Evolutionary conservation across 2,797 vertebrate genomes (phyloP).

Genomic region (Bovichtus diacanthus): DNA sequence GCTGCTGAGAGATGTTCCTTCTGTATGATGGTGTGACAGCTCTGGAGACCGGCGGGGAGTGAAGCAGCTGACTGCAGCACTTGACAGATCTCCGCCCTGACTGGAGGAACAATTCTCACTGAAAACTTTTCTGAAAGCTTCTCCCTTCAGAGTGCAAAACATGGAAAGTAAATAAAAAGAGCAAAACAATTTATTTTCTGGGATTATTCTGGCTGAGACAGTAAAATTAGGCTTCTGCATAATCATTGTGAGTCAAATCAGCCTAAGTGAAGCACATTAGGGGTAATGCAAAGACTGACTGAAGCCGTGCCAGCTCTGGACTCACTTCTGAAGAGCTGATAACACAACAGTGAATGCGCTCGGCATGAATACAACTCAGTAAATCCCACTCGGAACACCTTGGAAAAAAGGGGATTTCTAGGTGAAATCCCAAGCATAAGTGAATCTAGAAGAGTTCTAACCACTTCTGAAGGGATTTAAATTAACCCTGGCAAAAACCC

Average conservation of each 20-base stretch:
- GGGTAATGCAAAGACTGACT: slow-evolving; percentile 30
- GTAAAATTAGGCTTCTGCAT: slow-evolving; percentile 39
- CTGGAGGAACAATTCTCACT: slow-evolving; percentile 1
- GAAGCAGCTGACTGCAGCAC: slow-evolving; percentile 50
- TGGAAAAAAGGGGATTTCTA: neutral
- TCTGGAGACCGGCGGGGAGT: neutral
- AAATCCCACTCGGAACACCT: slow-evolving; percentile 25
- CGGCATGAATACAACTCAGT: slow-evolving; percentile 5
- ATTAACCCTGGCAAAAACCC: neutral
- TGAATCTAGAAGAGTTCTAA: slow-evolving; percentile 5
- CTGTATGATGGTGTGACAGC: slow-evolving; percentile 24
- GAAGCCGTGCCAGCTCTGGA: slow-evolving; percentile 37
- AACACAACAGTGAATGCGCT: slow-evolving; percentile 1
- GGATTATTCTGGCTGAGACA: slow-evolving; percentile 18
- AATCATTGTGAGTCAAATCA: slow-evolving; percentile 46
- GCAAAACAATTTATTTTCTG: neutral
- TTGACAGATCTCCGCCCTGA: slow-evolving; percentile 40
- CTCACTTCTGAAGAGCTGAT: slow-evolving; percentile 35
- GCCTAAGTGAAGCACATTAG: slow-evolving; percentile 42
- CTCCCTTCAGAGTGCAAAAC: slow-evolving; percentile 15
- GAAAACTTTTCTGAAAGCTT: slow-evolving; percentile 30
- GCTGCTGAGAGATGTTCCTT: slow-evolving; percentile 15
- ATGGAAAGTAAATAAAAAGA: slow-evolving; percentile 3
- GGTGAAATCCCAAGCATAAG: slow-evolving; percentile 12
- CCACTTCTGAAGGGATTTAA: slow-evolving; percentile 12